These are phyloP conservation scores for Philonicus albiceps DNA, from an alignment of 2,888 invertebrate genomes.

Conservation along the genomic window DNA sequence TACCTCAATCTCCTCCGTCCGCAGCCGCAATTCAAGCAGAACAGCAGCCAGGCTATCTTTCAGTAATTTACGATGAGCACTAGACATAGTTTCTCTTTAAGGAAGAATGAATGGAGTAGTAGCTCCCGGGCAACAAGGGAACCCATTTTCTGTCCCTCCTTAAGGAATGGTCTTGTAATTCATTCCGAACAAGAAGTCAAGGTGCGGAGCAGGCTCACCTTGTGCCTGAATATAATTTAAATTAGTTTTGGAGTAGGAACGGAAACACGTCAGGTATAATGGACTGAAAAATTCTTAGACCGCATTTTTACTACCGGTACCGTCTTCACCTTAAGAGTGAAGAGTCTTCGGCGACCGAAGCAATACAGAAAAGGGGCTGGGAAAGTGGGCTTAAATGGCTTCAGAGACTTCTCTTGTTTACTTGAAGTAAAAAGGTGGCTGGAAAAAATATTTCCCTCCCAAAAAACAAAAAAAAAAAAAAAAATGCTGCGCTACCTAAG, in stretches of 20 bases:
- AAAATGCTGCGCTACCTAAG: not conserved
- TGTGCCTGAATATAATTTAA: constrained; percentile 7
- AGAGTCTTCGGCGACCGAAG: not conserved
- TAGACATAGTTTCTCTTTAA: not conserved
- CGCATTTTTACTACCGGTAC: not conserved
- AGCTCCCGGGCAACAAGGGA: not conserved
- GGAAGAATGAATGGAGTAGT: not conserved
- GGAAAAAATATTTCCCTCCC: not conserved
- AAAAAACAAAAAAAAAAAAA: not conserved
- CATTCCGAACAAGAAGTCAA: not conserved
- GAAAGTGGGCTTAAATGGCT: not conserved
- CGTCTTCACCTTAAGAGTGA: not conserved
- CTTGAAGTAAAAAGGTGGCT: not conserved
- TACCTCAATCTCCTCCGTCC: not conserved
- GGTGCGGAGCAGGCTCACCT: not conserved
- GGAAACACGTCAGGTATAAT: constrained; percentile 13
- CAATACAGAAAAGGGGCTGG: not conserved
- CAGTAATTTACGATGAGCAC: not conserved
- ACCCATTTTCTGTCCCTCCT: not conserved
- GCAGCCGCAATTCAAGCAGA: not conserved
- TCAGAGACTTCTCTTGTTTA: not conserved
- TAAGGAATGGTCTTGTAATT: not conserved
- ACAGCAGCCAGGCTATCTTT: not conserved
- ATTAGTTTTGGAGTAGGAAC: not conserved
- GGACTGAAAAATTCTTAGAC: constrained; percentile 2